These are phyloP conservation scores for Drosophila pandora DNA, from an alignment of 1,140 invertebrate species.

Conservation along the genomic window DNA sequence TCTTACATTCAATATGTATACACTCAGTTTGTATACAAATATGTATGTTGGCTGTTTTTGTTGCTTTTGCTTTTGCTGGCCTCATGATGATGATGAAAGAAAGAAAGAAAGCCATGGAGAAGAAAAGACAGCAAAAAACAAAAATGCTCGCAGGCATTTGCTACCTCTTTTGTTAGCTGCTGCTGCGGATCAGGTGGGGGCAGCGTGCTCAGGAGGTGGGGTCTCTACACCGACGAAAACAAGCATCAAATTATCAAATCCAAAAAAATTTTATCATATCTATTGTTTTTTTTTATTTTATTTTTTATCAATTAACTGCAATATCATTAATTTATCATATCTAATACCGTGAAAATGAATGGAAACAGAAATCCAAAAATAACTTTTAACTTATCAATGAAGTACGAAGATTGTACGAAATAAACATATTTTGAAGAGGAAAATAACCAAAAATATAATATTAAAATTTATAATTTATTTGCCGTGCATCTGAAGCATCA, in stretches of 20 bases:
- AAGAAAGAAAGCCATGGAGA: conserved; percentile 62
- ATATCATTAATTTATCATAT: neutral
- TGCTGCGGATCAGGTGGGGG: conserved; percentile 49
- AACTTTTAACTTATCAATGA: neutral
- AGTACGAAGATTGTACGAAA: neutral
- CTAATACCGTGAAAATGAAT: neutral
- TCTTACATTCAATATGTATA: conserved; percentile 23
- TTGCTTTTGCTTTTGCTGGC: conserved; percentile 6
- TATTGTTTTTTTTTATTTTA: neutral
- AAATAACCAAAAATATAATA: neutral
- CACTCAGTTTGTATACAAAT: conserved; percentile 37
- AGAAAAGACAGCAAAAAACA: conserved; percentile 50
- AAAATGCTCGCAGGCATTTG: conserved; percentile 68
- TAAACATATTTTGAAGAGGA: too few relatives aligned
- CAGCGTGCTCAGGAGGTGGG: conserved; percentile 24
- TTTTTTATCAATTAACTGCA: neutral
- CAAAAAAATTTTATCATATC: neutral
- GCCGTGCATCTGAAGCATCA: conserved; percentile 31
- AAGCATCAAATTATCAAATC: neutral
- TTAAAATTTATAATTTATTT: neutral
- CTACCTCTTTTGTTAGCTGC: conserved; percentile 39
- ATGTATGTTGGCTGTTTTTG: conserved; percentile 12
- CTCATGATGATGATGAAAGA: conserved; percentile 36
- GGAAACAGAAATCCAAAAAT: too few relatives aligned
- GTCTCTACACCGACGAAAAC: conserved; percentile 21